Conservation (phyloP, 1,140 invertebrate species). For the Formica exsecta region DNA sequence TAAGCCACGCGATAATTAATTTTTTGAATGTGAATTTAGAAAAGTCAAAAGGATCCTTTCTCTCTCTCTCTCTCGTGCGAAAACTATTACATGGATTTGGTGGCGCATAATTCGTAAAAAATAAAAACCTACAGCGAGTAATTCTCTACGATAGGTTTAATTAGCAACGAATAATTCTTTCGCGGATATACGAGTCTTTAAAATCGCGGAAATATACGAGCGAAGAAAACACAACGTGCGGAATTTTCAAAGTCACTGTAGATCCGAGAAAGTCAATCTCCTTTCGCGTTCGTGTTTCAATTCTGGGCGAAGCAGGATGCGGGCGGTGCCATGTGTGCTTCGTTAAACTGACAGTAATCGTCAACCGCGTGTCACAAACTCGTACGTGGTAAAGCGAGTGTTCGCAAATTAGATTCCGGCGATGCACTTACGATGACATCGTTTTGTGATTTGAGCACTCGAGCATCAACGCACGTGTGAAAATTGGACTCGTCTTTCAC, state of each 20-base stretch:
- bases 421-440: conserved; percentile 17
- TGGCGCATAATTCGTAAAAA: conserved; percentile 43
- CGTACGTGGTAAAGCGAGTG: conserved; percentile 32
- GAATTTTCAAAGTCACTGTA: not conserved
- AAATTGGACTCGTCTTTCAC: conserved; percentile 24
- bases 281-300: not conserved
- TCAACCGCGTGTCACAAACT: conserved; percentile 27
- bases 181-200: not conserved
- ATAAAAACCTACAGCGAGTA: conserved; percentile 17
- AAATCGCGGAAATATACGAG: conserved; percentile 10
- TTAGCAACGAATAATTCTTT: conserved; percentile 14
- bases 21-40: conserved; percentile 51
- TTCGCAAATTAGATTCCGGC: conserved; percentile 31
- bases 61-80: not conserved
- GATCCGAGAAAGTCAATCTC: conserved; percentile 11
- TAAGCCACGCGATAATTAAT: conserved; percentile 46
- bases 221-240: not conserved
- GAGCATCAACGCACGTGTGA: not conserved
- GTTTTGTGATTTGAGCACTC: conserved; percentile 7
- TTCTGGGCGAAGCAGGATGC: conserved; percentile 18
- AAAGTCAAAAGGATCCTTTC: not conserved
- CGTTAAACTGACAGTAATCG: conserved; percentile 47
- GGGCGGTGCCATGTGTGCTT: conserved; percentile 19
- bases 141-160: conserved; percentile 25
- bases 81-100: conserved; percentile 9